Conservation (phyloP, 2,888 invertebrate genomes). For the Aspidapion aeneum region DNA sequence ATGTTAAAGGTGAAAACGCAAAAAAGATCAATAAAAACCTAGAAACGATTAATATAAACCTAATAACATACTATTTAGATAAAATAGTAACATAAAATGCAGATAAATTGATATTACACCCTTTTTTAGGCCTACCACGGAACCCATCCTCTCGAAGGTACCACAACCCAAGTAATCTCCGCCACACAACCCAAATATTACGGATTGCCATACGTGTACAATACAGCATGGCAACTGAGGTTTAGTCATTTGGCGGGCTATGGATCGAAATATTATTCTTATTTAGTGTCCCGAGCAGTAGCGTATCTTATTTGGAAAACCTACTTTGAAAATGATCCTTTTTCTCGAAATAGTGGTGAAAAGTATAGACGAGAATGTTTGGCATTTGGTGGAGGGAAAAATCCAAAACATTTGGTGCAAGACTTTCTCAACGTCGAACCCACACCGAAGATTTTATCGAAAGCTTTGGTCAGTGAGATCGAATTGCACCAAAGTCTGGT, state of each 20-base stretch:
- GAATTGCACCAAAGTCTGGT: conserved; percentile 49
- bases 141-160: conserved; percentile 49
- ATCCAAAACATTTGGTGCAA: conserved; percentile 72
- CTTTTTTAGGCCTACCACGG: no score
- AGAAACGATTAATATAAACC: no score
- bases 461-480: conserved; percentile 73
- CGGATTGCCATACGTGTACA: conserved; percentile 78
- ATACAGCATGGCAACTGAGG: conserved; percentile 95
- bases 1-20: no score
- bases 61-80: no score
- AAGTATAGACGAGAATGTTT: conserved; percentile 73
- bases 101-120: no score
- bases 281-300: conserved; percentile 90
- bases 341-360: conserved; percentile 74
- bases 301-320: conserved; percentile 92
- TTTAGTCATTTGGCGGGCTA: conserved; percentile 97
- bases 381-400: conserved; percentile 83
- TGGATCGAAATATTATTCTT: conserved; percentile 98
- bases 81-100: no score
- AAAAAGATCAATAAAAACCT: no score
- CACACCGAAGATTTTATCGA: conserved; percentile 72
- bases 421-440: conserved; percentile 76
- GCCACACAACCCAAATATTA: conserved; percentile 81
- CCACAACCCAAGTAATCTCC: conserved; percentile 72
- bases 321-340: conserved; percentile 76